Percentiles rank a stretch among this genome's conserved stretches.
Evolutionary conservation across 1,140 invertebrate genomes (phyloP).

Genomic region (Limonius californicus): DNA sequence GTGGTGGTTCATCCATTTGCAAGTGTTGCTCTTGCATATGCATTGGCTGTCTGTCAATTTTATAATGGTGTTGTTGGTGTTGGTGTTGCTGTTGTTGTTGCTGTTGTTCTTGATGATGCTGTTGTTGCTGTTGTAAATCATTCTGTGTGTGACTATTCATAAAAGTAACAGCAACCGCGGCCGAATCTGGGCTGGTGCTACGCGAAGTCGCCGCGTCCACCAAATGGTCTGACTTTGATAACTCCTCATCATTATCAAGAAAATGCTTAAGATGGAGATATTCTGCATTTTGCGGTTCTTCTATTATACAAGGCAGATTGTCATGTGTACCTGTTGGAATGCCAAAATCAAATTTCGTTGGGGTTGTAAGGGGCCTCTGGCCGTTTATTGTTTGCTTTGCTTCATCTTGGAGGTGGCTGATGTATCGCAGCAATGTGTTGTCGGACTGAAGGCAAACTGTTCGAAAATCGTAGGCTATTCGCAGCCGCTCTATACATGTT

Average conservation of each 20-base stretch:
- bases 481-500: slow-evolving; percentile 35
- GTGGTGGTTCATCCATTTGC: background rate
- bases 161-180: background rate
- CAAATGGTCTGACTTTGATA: slow-evolving; percentile 29
- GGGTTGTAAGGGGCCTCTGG: slow-evolving; percentile 21
- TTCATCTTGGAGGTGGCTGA: slow-evolving; percentile 28
- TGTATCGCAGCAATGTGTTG: slow-evolving; percentile 34
- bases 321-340: slow-evolving; percentile 23
- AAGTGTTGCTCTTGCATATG: background rate
- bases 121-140: background rate
- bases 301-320: slow-evolving; percentile 25
- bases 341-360: slow-evolving; percentile 33
- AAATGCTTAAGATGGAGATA: slow-evolving; percentile 45
- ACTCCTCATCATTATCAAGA: slow-evolving; percentile 37
- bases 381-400: slow-evolving; percentile 17
- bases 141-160: background rate
- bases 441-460: slow-evolving; percentile 38
- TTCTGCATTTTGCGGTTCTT: slow-evolving; percentile 37
- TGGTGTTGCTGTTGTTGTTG: background rate
- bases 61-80: background rate
- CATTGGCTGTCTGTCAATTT: background rate
- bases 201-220: slow-evolving; percentile 22
- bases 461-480: slow-evolving; percentile 39
- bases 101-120: slow-evolving; percentile 5
- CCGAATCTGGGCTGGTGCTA: slow-evolving; percentile 23